Base-by-base conservation (phyloP, 2,797 vertebrate genomes). In the Characodon lateralis region DNA sequence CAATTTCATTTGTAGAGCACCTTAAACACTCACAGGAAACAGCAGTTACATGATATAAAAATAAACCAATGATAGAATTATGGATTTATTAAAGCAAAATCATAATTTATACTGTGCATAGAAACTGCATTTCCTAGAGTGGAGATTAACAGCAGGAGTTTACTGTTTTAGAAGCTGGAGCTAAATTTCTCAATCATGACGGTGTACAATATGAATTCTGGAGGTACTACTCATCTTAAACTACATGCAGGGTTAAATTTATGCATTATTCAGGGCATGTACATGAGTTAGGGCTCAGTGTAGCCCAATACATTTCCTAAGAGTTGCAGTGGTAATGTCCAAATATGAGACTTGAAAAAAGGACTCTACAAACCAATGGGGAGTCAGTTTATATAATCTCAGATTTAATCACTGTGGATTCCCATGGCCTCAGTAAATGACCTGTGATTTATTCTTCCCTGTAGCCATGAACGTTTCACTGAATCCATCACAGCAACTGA, bases 401-500 rank as follows among this genome's bases (percentile, higher is more conserved):
- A 2, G 14, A 43, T 68, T 41, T 35, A 69, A 43, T 51, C 10
- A 6, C 20, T 35, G 55, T 28, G 39, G 65, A 26, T 43, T 56
- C 20, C 50, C 51, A 46, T 46, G 74, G 22, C 39, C 74, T 14
- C 24, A 66, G 55, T 51, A 28, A 74, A 24, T 48, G 41, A 12
- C 35, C 51, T 35, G 46, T 59, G 59, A 39, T 51, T 6, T 9
- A 55, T 10, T 46, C n/a, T 7, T 46, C 41, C 39, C 41, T 22
- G 24, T 22, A 8, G 1, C 7, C 51, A 22, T 66, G 24, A 69
- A 22, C n/a, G 73, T 79, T 65, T 46, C n/a, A 26, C 55, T 43
- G 31, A 26, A 72, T 68, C 46, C 51, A 50, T 28, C 53, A 51
- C 68, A 20, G 50, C 74, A 41, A 77, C 35, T 48, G 46, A 78